Base-by-base conservation (phyloP, 2,113 vertebrate genomes). In the Sphyrna mokarran region DNA sequence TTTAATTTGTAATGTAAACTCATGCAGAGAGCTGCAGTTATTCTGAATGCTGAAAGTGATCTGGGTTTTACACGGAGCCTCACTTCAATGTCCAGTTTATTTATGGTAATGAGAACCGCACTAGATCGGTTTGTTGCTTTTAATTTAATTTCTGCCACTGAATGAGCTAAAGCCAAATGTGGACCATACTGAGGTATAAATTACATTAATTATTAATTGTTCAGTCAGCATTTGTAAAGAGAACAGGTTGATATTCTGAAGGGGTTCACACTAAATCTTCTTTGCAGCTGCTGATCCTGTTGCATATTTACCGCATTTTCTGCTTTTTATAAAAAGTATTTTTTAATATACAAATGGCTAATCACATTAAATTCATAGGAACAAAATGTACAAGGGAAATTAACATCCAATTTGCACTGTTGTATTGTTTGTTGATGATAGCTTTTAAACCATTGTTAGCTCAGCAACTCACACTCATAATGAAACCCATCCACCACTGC, bases 371-470 rank as follows among this genome's bases (percentile, higher is more conserved):
- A 89, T 58, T 29, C 86, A 89, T 4, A 11, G 48, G 10, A 58
- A 87, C 11, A 48, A 8, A 58, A 85, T 48, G 43, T 86, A 8
- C 26, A 61, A 89, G 48, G 86, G 58, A 33, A 89, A 89, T 11
- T 58, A 54, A 58, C 61, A 89, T 58, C 48, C 43, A 89, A 89
- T 61, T 58, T 61, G 23, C 58, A 61, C 2, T 89, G 0, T 58
- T 1, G 26, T 58, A 13, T 0, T 89, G 23, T 29, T 13, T 58
- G 23, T 26, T 89, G 86, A 89, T 26, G 0, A 83, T 37, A 83
- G 78, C 78, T 83, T 83, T n/a, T 83, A 48, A 89, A 29, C 86
- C 48, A 89, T 58, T 89, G 58, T 89, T 89, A 89, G 43, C 48
- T 89, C 48, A 89, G 48, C 3, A 8, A 58, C 48, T 61, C 48